Percentiles rank a stretch among this genome's conserved stretches.
Evolutionary conservation across 2,797 vertebrate genomes (phyloP).

Genomic region (Sebastes steindachneri): DNA sequence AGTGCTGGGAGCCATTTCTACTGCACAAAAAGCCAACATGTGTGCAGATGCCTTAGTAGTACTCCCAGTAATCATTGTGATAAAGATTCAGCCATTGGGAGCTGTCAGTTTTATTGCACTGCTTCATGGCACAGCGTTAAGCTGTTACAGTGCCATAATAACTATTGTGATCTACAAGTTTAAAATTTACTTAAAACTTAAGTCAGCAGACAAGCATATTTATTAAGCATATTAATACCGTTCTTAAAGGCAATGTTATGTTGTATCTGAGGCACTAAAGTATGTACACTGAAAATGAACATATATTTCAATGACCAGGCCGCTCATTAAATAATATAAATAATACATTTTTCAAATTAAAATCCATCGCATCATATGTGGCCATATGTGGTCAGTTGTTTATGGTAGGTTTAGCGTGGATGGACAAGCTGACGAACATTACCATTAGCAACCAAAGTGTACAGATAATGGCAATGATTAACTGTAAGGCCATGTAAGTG

Average conservation of each 20-base stretch:
- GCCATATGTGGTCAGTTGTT: not conserved
- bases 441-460: not conserved
- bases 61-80: slow-evolving; percentile 53
- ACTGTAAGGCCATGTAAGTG: not conserved
- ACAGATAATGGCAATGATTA: not conserved
- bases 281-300: not conserved
- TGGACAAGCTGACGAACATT: not conserved
- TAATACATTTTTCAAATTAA: not conserved
- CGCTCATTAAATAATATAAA: not conserved
- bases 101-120: slow-evolving; percentile 48
- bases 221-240: not conserved
- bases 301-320: not conserved
- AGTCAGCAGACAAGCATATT: not conserved
- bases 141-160: slow-evolving; percentile 12
- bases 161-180: slow-evolving; percentile 23
- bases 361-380: not conserved
- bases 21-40: slow-evolving; percentile 49
- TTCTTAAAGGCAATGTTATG: not conserved
- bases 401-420: not conserved
- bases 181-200: slow-evolving; percentile 17
- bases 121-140: slow-evolving; percentile 27
- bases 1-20: slow-evolving; percentile 48
- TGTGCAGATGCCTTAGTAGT: slow-evolving; percentile 50
- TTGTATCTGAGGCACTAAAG: not conserved
- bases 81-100: slow-evolving; percentile 52